Evolutionary conservation across 2,888 invertebrate species (phyloP), one percentile per base, ranked within the genome.

Genomic region (Chrysodeixis includens): DNA sequence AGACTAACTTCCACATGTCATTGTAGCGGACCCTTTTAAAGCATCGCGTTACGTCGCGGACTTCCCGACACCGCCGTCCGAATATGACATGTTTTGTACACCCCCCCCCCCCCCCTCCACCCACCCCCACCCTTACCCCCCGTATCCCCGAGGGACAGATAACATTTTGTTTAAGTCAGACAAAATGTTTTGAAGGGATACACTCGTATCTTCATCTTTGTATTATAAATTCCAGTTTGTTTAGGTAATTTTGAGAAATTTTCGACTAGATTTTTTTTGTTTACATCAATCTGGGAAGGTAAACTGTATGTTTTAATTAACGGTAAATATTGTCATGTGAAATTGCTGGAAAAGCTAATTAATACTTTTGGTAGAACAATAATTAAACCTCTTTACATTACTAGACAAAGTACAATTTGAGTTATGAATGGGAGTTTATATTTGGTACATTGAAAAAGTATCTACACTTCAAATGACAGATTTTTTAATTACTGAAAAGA

Each of bases 61-160:
- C 46, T 49, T 49, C 18, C 46, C 18, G 46, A 49, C 46, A 2
- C 12, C 12, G 46, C 14, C 46, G 46, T 49, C 46, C 46, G 46
- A 20, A 20, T 49, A 20, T 49, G 46, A 49, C 46, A 49, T 49
- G 46, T 49, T 49, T 49, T 49, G 46, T 49, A 10, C 10, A 14
- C 3, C 35, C 9, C 2, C 35, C 35, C 26, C 26, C 26, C 26
- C 26, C 6, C 2, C 35, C 35, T 6, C 26, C 26, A 2, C 26
- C 6, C 26, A 26, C 6, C 26, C 26, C 26, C 26, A 4, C 26
- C 26, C 26, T 4, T 6, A 26, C 26, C 26, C 26, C n/a, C n/a
- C n/a, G n/a, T n/a, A 26, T 4, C 18, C 46, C 46, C n/a, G 16
- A 20, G 46, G 46, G 46, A 46, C 46, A 18, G 46, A 49, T 49